Percentiles rank a stretch among this genome's conserved stretches.
These are phyloP conservation scores for Pagetopsis macropterus DNA, from an alignment of 2,797 vertebrate genomes.

Conservation along the genomic window DNA sequence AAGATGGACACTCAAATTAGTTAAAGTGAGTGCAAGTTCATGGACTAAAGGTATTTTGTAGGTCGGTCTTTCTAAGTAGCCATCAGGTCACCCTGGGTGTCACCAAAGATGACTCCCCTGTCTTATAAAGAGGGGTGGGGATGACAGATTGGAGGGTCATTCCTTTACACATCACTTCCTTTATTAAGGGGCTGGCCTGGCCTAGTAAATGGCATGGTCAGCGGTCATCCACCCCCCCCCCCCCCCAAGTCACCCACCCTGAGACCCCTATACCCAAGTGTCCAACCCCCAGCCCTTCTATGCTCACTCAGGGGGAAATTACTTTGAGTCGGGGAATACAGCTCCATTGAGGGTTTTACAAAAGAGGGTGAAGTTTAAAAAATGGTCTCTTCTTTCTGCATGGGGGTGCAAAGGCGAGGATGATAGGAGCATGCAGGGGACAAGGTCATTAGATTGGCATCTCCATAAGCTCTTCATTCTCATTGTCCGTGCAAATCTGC, in stretches of 20 bases:
- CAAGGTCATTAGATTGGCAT: slow-evolving; percentile 79
- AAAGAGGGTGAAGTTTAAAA: slow-evolving; percentile 77
- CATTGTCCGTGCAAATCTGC: slow-evolving; percentile 69
- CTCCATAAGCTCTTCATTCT: slow-evolving; percentile 75
- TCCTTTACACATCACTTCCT: slow-evolving; percentile 78
- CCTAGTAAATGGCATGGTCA: slow-evolving; percentile 73
- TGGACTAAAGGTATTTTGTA: slow-evolving; percentile 26
- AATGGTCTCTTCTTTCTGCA: slow-evolving; percentile 68
- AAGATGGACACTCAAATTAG: background rate
- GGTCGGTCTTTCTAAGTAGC: slow-evolving; percentile 38
- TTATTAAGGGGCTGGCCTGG: slow-evolving; percentile 67
- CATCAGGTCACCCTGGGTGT: slow-evolving; percentile 61
- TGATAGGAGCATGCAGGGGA: slow-evolving; percentile 69
- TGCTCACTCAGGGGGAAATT: slow-evolving; percentile 78
- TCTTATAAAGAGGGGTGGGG: slow-evolving; percentile 49
- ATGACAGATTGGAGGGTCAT: slow-evolving; percentile 68
- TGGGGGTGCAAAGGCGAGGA: slow-evolving; percentile 45
- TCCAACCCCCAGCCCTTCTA: slow-evolving; percentile 60
- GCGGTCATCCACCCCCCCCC: slow-evolving; percentile 64
- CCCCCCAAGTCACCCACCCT: slow-evolving; percentile 59
- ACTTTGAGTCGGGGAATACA: slow-evolving; percentile 65
- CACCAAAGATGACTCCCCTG: slow-evolving; percentile 33
- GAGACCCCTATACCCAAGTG: slow-evolving; percentile 55
- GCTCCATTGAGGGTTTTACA: slow-evolving; percentile 74
- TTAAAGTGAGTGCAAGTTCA: slow-evolving; percentile 61